Evolutionary conservation across 2,888 invertebrate genomes (phyloP), one percentile per base, ranked within the genome.

Genomic region (Dryobotodes eremita): DNA sequence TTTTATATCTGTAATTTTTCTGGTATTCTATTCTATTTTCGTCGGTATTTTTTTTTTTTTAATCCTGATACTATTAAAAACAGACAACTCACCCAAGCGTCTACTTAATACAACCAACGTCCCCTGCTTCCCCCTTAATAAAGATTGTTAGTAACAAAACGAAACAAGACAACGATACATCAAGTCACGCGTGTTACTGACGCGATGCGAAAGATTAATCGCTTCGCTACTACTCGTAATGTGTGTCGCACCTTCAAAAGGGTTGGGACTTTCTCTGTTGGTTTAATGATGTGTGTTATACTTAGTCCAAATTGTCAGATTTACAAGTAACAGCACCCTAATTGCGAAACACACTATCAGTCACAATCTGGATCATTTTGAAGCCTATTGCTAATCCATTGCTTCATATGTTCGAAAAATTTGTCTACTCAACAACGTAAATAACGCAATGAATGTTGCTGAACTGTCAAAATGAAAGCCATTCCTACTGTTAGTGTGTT

Each of bases 121-220:
- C 7, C 23, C 23, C 57, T 71, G 26, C 11, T 55, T 4, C 59
- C 69, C 23, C 65, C 26, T 55, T 57, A 42, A n/a, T 17, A 50
- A 46, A 70, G 65, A 66, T n/a, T 11, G 64, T 42, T n/a, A 65
- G 42, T 53, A 69, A 66, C 77, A 71, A 82, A 74, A 74, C 31
- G 57, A 57, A 69, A 50, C 81, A 80, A 15, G 69, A 72, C 68
- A 73, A 64, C 76, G 69, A 85, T 85, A 83, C 71, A 86, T 85
- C 85, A 86, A 66, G 71, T 42, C 73, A 74, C 76, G 79, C 65
- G 61, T 85, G 85, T 36, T 11, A 10, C 68, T 85, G 86, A 85
- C 86, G n/a, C n/a, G 65, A 75, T 64, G 68, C 13, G 46, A 53
- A 26, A 77, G 85, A 85, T 86, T 83, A 85, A 85, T 86, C 53